Base-by-base conservation (phyloP, 2,113 vertebrate species). In the Eulacestoma nigropectus region DNA sequence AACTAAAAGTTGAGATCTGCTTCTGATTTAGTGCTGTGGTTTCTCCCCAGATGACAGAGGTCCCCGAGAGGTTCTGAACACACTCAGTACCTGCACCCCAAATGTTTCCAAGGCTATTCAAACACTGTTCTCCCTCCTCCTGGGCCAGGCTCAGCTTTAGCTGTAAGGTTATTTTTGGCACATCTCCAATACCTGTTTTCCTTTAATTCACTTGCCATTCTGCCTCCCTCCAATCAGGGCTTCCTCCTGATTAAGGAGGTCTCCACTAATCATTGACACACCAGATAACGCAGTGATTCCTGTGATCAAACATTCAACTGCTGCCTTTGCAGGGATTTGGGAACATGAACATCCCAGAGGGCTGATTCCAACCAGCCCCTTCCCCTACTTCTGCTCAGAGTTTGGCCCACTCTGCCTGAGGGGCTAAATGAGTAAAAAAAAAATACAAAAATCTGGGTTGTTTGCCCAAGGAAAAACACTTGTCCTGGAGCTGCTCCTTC, bases 361-460 rank as follows among this genome's bases (percentile, higher is more conserved):
- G 33, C 47, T 23, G 32, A n/a, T 46, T 33, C 33, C 18, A 42
- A 37, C 55, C 68, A 30, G 30, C 23, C 52, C 7, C 73, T 25
- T 5, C 11, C 50, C n/a, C 39, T 14, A 0, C 1, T 33, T 35
- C 22, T 8, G n/a, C 13, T 14, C 16, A 11, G 35, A 17, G n/a
- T 7, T 6, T 32, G 37, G 41, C 20, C 74, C n/a, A 10, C 5
- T 27, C 67, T 39, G 20, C 53, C 37, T 8, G 15, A 89, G 32
- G 13, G 46, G 15, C 25, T 69, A 18, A 50, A 42, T 0, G 7
- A 76, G 23, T 3, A 4, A 59, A 32, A 41, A 41, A 37, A 4
- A n/a, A 46, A 13, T 1, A 13, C 12, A 18, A 12, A 52, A 42
- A 12, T 16, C 21, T 3, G 20, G 30, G 30, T 8, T 55, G 17